Evolutionary conservation across 2,113 vertebrate species (phyloP).

Genomic region (Trochalopteron elliotii): DNA sequence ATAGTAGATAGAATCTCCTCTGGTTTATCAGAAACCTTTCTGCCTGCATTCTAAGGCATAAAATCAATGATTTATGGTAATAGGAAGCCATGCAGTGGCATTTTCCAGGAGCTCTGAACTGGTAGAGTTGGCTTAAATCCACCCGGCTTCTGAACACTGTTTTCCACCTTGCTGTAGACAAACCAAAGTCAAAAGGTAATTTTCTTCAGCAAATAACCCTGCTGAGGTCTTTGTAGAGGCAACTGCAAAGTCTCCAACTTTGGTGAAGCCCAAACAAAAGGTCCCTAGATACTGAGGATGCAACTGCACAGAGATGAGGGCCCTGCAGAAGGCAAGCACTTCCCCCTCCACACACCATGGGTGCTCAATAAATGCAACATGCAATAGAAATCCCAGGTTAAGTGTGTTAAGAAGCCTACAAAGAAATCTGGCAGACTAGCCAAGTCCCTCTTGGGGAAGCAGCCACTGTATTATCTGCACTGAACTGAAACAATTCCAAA

Average conservation of each 20-base stretch:
- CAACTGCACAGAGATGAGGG: not conserved
- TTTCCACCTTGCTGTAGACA: not conserved
- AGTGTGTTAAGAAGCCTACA: not conserved
- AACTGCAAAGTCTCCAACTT: not conserved
- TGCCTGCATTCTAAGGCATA: not conserved
- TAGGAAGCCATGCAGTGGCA: not conserved
- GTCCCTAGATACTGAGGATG: too few relatives aligned
- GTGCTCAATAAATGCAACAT: not conserved
- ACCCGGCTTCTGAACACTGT: not conserved
- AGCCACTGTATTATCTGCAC: not conserved
- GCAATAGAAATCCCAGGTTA: not conserved
- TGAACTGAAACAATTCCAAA: not conserved
- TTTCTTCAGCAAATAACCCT: not conserved
- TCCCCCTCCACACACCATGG: not conserved
- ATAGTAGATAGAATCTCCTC: not conserved
- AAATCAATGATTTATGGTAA: not conserved
- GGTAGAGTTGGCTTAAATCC: not conserved
- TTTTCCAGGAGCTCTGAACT: not conserved
- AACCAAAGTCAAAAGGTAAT: not conserved
- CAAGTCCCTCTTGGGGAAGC: not conserved
- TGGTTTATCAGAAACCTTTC: not conserved
- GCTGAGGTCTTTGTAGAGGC: not conserved
- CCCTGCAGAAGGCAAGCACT: fast-evolving
- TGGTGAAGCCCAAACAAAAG: not conserved
- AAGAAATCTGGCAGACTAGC: not conserved